Evolutionary conservation across 2,113 vertebrate species (phyloP).

Genomic region (Sinocyclocheilus maitianheensis): DNA sequence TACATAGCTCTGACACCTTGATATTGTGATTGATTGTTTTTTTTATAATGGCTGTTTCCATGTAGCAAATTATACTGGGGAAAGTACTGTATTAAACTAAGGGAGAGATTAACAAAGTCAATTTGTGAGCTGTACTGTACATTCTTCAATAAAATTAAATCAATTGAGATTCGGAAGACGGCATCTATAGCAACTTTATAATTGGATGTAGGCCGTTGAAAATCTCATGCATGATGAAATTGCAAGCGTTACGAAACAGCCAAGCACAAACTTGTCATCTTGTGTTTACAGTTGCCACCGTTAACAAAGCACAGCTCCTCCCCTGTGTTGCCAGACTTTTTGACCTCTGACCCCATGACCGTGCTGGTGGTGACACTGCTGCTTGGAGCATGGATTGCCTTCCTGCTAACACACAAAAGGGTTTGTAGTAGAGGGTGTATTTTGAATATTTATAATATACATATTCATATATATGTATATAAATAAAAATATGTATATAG

Average conservation of each 20-base stretch:
- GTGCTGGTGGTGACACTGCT: slow-evolving; percentile 74
- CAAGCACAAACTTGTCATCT: not conserved
- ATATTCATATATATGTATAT: not conserved
- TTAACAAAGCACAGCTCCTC: slow-evolving; percentile 33
- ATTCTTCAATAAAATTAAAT: not conserved
- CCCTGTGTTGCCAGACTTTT: slow-evolving; percentile 59
- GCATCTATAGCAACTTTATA: not conserved
- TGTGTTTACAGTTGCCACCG: slow-evolving; percentile 30
- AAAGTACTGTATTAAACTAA: not conserved
- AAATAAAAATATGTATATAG: not conserved
- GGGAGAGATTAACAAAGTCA: not conserved
- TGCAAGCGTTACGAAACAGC: not conserved
- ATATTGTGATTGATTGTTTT: not conserved
- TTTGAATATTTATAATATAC: not conserved
- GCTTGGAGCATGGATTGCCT: slow-evolving; percentile 83
- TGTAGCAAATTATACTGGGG: not conserved
- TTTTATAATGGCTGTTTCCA: not conserved
- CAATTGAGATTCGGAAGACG: not conserved
- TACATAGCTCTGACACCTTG: not conserved
- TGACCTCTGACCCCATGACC: slow-evolving; percentile 76
- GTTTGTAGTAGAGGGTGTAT: slow-evolving; percentile 59
- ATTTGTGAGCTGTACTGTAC: not conserved
- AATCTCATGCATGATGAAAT: not conserved
- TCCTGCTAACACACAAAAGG: slow-evolving; percentile 73
- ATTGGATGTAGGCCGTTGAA: not conserved